Percentiles rank a stretch among this genome's conserved stretches.
phyloP scores from a whole-genome alignment of 2,797 vertebrate species.

The Tinamus major region DNA sequence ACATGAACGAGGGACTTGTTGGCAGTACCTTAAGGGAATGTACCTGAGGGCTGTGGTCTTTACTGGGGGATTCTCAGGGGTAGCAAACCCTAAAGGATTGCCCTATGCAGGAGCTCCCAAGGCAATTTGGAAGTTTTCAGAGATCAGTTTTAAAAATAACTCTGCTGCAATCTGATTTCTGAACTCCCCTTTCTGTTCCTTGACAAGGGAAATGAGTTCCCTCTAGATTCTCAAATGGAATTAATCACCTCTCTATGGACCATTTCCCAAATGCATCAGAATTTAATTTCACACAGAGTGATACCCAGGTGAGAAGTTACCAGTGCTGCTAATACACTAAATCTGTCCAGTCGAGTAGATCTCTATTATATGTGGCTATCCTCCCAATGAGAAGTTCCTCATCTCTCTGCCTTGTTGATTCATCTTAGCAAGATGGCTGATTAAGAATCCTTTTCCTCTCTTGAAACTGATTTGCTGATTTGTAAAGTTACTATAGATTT shows the following conservation, averaged over 20 bases:
- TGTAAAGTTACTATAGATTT: background rate
- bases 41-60: background rate
- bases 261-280: constrained; percentile 20
- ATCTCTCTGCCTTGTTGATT: background rate
- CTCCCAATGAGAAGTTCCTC: background rate
- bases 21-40: background rate
- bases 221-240: constrained; percentile 16
- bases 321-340: background rate
- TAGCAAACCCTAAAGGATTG: background rate
- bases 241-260: constrained; percentile 35
- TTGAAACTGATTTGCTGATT: background rate
- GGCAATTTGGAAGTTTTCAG: background rate
- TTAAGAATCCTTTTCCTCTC: background rate
- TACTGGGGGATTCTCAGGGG: background rate
- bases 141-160: background rate
- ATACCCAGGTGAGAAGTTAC: background rate
- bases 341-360: background rate
- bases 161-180: background rate
- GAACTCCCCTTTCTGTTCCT: background rate
- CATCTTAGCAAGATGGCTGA: background rate
- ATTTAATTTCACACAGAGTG: constrained; percentile 35
- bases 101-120: background rate
- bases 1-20: no score
- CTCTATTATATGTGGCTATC: accelerated
- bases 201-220: background rate